These are phyloP conservation scores for Actinopyga echinites DNA, from an alignment of 53 echinoderm and acorn worm species.

Conservation along the genomic window DNA sequence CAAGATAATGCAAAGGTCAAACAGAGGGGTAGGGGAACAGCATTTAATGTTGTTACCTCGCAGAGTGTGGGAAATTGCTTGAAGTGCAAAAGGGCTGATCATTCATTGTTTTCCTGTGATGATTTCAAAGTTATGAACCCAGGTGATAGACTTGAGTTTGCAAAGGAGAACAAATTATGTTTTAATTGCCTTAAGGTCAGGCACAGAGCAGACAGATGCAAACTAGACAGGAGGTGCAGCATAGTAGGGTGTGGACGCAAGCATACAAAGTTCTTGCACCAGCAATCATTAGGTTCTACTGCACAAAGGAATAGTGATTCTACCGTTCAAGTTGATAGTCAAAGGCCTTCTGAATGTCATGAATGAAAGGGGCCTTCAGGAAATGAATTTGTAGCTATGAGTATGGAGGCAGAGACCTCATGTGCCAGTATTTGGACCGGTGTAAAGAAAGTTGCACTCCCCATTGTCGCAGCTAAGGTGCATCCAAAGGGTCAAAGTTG, in stretches of 20 bases:
- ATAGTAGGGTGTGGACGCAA: constrained; percentile 53
- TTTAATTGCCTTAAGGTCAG: constrained; percentile 56
- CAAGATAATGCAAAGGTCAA: neutral
- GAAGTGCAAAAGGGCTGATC: constrained; percentile 36
- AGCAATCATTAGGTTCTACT: neutral
- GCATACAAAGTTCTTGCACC: constrained; percentile 59
- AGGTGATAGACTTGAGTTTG: constrained; percentile 43
- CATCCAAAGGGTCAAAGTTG: neutral
- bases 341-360: neutral
- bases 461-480: constrained; percentile 22
- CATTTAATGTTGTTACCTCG: neutral
- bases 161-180: constrained; percentile 44
- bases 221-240: constrained; percentile 33
- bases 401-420: neutral
- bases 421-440: constrained; percentile 24
- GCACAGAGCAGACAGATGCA: constrained; percentile 21
- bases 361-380: neutral
- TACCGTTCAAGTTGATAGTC: neutral
- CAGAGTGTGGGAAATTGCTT: neutral
- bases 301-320: neutral
- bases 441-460: constrained; percentile 16
- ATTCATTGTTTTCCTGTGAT: constrained; percentile 51
- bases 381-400: neutral
- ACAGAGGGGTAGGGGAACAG: neutral
- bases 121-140: constrained; percentile 49